Evolutionary conservation across 2,888 invertebrate species (phyloP).

Genomic region (Caenorhabditis zanzibari): DNA sequence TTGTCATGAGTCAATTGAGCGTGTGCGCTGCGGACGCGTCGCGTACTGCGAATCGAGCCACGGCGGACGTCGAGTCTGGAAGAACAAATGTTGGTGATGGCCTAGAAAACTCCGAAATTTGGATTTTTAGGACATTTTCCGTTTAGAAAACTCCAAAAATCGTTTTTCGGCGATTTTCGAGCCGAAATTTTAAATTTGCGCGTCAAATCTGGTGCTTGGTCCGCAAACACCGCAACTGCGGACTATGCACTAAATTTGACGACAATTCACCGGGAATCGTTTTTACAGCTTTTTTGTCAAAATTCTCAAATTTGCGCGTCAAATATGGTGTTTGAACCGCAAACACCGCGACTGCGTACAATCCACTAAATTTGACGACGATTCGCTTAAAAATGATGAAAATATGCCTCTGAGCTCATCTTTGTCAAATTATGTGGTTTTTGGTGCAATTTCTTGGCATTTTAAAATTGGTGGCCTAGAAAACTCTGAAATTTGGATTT

Average conservation of each 20-base stretch:
- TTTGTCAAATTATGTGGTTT: no score
- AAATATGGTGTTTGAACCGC: not conserved
- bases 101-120: not conserved
- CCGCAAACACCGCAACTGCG: no score
- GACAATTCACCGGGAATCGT: no score
- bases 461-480: slow-evolving; percentile 1
- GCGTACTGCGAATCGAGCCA: slow-evolving; percentile 65
- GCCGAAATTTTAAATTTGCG: no score
- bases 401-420: no score
- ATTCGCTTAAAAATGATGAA: no score
- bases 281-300: no score
- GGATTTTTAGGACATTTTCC: not conserved
- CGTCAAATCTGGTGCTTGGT: no score
- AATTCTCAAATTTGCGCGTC: no score
- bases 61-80: slow-evolving; percentile 75
- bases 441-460: no score
- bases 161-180: not conserved
- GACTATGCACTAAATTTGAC: no score
- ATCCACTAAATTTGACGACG: no score
- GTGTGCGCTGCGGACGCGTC: slow-evolving; percentile 67
- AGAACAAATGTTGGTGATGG: not conserved
- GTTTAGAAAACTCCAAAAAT: not conserved
- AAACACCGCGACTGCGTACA: not conserved
- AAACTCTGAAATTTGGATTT: not conserved
- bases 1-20: slow-evolving; percentile 26